Percentiles rank a stretch among this genome's conserved stretches.
phyloP scores from a whole-genome alignment of 2,797 vertebrate species.

The Prionace glauca region DNA sequence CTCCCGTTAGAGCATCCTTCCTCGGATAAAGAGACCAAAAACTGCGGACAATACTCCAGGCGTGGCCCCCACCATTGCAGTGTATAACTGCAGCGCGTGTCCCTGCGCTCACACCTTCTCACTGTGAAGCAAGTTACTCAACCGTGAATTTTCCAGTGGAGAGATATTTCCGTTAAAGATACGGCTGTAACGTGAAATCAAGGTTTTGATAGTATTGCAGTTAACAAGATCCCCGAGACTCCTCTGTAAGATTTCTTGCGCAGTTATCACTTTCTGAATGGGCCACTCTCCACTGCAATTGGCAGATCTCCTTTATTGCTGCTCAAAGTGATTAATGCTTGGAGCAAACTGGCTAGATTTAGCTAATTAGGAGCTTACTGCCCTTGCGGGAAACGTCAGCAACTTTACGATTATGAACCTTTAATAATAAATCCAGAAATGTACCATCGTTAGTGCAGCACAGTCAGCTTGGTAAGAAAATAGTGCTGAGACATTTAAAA shows the following conservation, averaged over 20 bases:
- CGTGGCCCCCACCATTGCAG: too few relatives aligned
- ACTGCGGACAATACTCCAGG: too few relatives aligned
- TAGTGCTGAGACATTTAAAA: neutral
- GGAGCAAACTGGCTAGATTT: neutral
- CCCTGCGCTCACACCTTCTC: too few relatives aligned
- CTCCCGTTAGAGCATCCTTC: too few relatives aligned
- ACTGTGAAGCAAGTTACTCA: too few relatives aligned
- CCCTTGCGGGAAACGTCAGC: neutral
- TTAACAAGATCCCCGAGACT: neutral
- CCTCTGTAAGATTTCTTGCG: neutral
- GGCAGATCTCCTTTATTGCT: neutral
- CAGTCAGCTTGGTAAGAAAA: neutral
- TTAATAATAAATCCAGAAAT: neutral
- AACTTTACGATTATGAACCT: neutral
- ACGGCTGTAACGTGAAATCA: neutral
- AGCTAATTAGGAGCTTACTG: neutral
- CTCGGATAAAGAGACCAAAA: neutral
- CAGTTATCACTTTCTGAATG: neutral
- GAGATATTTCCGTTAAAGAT: neutral
- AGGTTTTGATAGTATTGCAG: neutral
- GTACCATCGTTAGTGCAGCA: neutral
- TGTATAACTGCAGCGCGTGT: too few relatives aligned
- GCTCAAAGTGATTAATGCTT: neutral
- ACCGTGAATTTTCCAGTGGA: neutral
- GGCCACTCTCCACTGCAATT: neutral